Evolutionary conservation across 2,797 vertebrate genomes (phyloP).

Genomic region (Siniperca scherzeri): DNA sequence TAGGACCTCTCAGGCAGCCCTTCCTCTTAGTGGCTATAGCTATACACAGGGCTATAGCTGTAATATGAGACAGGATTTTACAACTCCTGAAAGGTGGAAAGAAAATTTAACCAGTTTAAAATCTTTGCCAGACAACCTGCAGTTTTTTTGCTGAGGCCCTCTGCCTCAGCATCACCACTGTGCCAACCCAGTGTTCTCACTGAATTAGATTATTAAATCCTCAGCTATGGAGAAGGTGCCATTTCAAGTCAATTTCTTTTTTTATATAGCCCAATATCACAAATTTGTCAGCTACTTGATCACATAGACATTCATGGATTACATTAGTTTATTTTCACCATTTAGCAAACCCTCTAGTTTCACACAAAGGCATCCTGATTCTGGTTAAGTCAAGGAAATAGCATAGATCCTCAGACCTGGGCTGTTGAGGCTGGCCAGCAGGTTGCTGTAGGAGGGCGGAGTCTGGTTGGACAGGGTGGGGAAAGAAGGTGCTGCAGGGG

Average conservation of each 20-base stretch:
- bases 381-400: too few species aligned
- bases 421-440: conserved; percentile 76
- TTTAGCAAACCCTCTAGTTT: conserved; percentile 4
- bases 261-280: too few species aligned
- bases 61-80: background rate
- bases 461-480: conserved; percentile 68
- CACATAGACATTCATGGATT: background rate
- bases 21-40: background rate
- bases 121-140: background rate
- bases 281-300: background rate
- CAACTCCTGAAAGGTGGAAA: background rate
- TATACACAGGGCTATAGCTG: too few species aligned
- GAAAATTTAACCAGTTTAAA: background rate
- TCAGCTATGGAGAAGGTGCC: background rate
- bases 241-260: background rate
- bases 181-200: background rate
- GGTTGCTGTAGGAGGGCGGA: conserved; percentile 71
- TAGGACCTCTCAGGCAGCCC: background rate
- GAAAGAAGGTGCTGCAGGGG: conserved; percentile 62
- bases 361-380: background rate
- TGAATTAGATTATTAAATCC: background rate
- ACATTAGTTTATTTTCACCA: background rate
- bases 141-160: background rate
- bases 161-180: background rate
- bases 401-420: conserved; percentile 62